Evolutionary conservation across 2,113 vertebrate species (phyloP).

Genomic region (Deroptyus accipitrinus): DNA sequence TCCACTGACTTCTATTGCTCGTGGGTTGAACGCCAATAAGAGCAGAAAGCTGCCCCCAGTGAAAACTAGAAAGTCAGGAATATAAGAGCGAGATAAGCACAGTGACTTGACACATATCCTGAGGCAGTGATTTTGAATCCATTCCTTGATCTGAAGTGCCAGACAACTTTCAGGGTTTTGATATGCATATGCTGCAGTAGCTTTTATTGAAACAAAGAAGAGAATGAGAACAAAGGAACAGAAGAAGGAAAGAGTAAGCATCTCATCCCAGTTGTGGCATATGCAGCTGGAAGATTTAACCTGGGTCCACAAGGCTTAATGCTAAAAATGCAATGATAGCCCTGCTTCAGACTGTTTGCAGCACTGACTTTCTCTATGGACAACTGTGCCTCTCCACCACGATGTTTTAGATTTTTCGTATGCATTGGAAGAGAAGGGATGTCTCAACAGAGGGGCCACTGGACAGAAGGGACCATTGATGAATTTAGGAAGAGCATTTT

Average conservation of each 20-base stretch:
- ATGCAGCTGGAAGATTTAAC: background rate
- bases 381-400: background rate
- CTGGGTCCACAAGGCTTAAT: background rate
- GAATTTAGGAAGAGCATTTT: background rate
- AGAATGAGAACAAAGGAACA: constrained; percentile 53
- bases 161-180: constrained; percentile 67
- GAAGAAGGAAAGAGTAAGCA: background rate
- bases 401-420: background rate
- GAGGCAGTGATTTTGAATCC: constrained; percentile 71
- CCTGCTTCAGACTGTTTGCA: background rate
- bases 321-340: background rate
- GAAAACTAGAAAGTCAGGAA: constrained; percentile 51
- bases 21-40: background rate
- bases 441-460: background rate
- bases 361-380: background rate
- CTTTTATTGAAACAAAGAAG: constrained; percentile 52
- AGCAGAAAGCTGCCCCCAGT: background rate
- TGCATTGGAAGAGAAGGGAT: background rate
- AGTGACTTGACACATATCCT: constrained; percentile 66
- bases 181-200: constrained; percentile 50
- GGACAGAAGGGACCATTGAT: background rate
- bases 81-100: constrained; percentile 30
- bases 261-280: constrained; percentile 7
- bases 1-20: background rate
- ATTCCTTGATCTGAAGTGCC: constrained; percentile 68